phyloP scores from a whole-genome alignment of 2,113 vertebrate species.

The Heptranchias perlo region DNA sequence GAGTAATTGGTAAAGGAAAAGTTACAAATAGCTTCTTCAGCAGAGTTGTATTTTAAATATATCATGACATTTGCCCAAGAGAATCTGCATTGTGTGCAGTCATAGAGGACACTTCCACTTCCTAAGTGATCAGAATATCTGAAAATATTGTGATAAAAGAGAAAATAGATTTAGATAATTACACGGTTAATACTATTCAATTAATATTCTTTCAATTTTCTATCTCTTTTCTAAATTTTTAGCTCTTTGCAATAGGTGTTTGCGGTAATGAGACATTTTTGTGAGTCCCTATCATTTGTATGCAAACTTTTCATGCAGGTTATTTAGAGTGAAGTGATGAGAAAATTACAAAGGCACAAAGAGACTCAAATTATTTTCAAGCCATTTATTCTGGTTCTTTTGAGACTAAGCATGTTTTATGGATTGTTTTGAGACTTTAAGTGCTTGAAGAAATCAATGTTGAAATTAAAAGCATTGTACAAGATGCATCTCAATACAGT shows the following conservation, averaged over 20 bases:
- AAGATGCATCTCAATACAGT: constrained; percentile 5
- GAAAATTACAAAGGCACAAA: not conserved
- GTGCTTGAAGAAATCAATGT: not conserved
- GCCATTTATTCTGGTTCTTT: constrained; percentile 2
- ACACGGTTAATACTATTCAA: not conserved
- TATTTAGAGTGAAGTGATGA: not conserved
- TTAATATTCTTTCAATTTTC: not conserved
- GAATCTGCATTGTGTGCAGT: not conserved
- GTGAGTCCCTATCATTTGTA: not conserved
- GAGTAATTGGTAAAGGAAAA: not conserved
- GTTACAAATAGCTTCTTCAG: not conserved
- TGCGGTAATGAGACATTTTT: not conserved
- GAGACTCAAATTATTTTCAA: not conserved
- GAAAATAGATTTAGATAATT: not conserved
- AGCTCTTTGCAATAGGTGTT: not conserved
- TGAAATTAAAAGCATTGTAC: not conserved
- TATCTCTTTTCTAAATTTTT: not conserved
- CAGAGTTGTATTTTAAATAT: not conserved
- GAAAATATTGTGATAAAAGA: not conserved
- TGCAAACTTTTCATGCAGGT: not conserved
- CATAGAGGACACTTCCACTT: not conserved
- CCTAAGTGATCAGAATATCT: not conserved
- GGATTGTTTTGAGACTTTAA: not conserved
- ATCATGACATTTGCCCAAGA: not conserved
- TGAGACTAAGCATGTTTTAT: not conserved